Evolutionary conservation across 2,888 invertebrate species (phyloP).

Genomic region (Drosophila longiperda): DNA sequence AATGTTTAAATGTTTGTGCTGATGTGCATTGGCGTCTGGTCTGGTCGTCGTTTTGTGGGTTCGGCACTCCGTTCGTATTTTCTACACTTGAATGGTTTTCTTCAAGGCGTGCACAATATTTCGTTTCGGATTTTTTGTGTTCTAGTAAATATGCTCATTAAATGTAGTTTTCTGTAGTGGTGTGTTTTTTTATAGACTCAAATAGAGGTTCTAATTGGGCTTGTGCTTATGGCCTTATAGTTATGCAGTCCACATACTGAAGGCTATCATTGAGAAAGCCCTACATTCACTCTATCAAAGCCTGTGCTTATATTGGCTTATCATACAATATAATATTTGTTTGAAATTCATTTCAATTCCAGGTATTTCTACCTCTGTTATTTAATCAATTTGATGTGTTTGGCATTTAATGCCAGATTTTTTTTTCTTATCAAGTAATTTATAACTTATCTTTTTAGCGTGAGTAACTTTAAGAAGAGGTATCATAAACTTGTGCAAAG

Average conservation of each 20-base stretch:
- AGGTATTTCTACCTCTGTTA: background rate
- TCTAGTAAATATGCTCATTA: constrained; percentile 71
- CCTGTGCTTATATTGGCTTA: background rate
- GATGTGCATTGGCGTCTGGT: constrained; percentile 51
- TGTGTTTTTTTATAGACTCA: constrained; percentile 28
- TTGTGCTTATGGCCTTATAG: constrained; percentile 20
- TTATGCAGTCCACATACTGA: constrained; percentile 5
- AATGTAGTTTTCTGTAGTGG: constrained; percentile 61
- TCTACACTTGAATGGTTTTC: constrained; percentile 79
- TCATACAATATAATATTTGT: background rate
- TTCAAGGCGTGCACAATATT: constrained; percentile 76
- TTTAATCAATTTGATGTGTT: background rate
- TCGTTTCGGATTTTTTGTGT: constrained; percentile 62
- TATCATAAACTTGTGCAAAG: background rate
- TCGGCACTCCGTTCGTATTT: constrained; percentile 60
- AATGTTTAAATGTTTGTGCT: constrained; percentile 30
- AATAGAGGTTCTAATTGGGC: constrained; percentile 26
- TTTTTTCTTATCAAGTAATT: background rate
- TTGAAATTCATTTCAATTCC: background rate
- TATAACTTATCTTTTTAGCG: background rate
- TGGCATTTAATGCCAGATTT: background rate
- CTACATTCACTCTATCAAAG: constrained; percentile 11
- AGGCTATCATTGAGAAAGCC: constrained; percentile 9
- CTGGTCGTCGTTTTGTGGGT: constrained; percentile 58
- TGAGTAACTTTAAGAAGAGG: background rate